Percentiles rank a stretch among this genome's conserved stretches.
Conservation (phyloP, 2,797 vertebrate genomes). For the Myiotriccus ornatus region DNA sequence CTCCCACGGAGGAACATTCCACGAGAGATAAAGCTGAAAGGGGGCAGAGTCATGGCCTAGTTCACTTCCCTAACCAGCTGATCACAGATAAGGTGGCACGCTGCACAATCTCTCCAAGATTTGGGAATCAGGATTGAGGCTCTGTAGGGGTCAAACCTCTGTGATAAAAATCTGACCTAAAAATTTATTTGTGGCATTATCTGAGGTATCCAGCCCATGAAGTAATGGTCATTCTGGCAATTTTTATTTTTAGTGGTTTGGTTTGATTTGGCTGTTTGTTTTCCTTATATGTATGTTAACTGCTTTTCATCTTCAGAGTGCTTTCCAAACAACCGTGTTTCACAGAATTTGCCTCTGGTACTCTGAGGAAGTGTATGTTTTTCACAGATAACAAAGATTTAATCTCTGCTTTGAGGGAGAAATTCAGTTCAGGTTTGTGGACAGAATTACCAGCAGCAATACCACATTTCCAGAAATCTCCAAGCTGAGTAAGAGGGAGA, state of each 20-base stretch:
- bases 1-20: not conserved
- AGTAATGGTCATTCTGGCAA: not conserved
- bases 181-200: not conserved
- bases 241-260: not conserved
- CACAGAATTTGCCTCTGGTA: not conserved
- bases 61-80: not conserved
- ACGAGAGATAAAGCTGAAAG: not conserved
- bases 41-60: not conserved
- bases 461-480: not conserved
- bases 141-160: not conserved
- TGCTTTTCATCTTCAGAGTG: not conserved
- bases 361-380: not conserved
- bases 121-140: not conserved
- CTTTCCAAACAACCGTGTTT: not conserved
- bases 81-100: not conserved
- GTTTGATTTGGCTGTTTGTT: not conserved
- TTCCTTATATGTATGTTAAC: not conserved
- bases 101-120: not conserved
- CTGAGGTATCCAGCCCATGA: not conserved
- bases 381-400: not conserved
- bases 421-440: not conserved
- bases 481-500: not conserved
- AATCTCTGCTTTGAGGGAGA: not conserved
- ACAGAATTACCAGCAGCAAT: not conserved
- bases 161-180: not conserved